phyloP scores from a whole-genome alignment of 2,888 invertebrate genomes.

The Tetramorium bicarinatum region DNA sequence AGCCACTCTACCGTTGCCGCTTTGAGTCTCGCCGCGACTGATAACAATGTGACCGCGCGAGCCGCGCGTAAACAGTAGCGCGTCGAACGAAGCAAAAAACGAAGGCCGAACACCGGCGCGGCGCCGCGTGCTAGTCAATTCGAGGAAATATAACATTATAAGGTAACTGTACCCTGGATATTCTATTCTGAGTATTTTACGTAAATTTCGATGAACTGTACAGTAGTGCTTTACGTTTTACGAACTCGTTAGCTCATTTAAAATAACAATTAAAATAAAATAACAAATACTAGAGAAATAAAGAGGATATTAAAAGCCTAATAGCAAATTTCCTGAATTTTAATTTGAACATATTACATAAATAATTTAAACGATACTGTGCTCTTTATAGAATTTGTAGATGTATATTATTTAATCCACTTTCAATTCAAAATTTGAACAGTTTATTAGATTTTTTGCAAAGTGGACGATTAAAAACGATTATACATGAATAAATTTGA shows the following conservation, averaged over 20 bases:
- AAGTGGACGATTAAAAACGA: no score
- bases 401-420: not conserved
- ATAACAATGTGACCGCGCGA: conserved; percentile 18
- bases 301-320: not conserved
- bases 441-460: not conserved
- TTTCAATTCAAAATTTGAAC: not conserved
- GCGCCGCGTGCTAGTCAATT: not conserved
- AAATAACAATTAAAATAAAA: no score
- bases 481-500: no score
- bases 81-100: not conserved
- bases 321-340: not conserved
- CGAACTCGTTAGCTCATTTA: not conserved
- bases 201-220: not conserved
- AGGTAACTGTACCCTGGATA: not conserved
- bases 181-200: not conserved
- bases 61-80: conserved; percentile 16
- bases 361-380: not conserved
- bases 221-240: not conserved
- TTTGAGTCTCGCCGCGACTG: not conserved
- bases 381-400: not conserved
- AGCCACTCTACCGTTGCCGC: not conserved
- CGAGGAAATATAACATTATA: not conserved
- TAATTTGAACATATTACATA: not conserved
- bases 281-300: no score
- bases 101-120: not conserved